Base-by-base conservation (phyloP, 2,888 invertebrate genomes). In the Caenorhabditis doughertyi region DNA sequence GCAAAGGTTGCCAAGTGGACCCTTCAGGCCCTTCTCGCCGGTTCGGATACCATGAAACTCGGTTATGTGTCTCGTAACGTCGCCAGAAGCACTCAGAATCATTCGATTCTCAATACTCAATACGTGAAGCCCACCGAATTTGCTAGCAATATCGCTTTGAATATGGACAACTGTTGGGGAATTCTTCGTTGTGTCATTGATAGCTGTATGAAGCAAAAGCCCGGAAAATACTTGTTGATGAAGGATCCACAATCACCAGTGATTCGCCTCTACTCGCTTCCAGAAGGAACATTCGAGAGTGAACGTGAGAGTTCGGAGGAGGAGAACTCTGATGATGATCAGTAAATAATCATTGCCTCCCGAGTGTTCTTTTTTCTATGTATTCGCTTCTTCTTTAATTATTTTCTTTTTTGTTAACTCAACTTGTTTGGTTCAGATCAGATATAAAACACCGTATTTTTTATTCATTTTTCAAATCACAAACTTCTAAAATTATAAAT, bases 1-100 rank as follows among this genome's bases (percentile, higher is more conserved):
- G 98, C 97, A 94, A 99, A 99, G 93, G 94, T 99, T 82, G 98
- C 98, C 84, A 99, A 98, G 92, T 99, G 99, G 98, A 98, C 98
- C 0, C 96, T 97, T 8, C 76, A 88, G 81, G 96, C 97, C 7
- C 93, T 97, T 9, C 94, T 98, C 21, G 97, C 98, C 73, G 97
- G 98, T 39, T 97, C 97, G 5, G 97, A 98, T 93, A 96, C 97
- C 93, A 95, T 99, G 89, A 99, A 99, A 93, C 96, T 99, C 93
- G 99, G 98, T 90, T 99, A 98, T 93, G 99, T 99, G n/a, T 98
- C 98, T 1, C 95, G 99, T 83, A 94, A 95, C 3, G 96, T 96
- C 92, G 95, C 96, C 9, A 95, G 97, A 44, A 98, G 98, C 93
- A 96, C 97, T 85, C 95, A 96, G 83, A 96, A 97, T 44, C 88